A percentile compares a stretch with the other conserved stretches of the same genome.
phyloP scores from a whole-genome alignment of 2,888 invertebrate species.

The Rutpela maculata region DNA sequence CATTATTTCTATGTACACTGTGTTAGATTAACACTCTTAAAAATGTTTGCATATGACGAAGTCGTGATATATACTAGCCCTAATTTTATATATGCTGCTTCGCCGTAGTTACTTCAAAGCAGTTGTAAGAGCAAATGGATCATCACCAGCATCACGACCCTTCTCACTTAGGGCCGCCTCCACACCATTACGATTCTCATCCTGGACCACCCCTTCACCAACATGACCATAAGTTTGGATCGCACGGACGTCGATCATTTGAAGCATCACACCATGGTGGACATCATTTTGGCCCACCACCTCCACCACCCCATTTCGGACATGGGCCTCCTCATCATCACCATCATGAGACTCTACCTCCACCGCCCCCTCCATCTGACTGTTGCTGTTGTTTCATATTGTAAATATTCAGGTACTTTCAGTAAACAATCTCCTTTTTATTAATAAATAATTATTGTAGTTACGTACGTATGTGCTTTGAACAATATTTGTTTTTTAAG shows the following conservation, averaged over 20 bases:
- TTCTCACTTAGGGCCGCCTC: not conserved
- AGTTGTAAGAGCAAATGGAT: not conserved
- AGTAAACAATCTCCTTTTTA: not conserved
- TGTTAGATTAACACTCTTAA: too few species aligned
- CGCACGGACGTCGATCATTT: not conserved
- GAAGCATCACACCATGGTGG: slow-evolving; percentile 19
- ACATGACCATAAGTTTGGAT: not conserved
- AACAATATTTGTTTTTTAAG: too few species aligned
- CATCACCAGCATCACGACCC: slow-evolving; percentile 10
- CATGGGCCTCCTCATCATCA: slow-evolving; percentile 3
- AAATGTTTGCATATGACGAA: not conserved
- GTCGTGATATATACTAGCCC: not conserved
- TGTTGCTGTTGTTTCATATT: slow-evolving; percentile 18
- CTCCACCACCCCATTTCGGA: slow-evolving; percentile 3
- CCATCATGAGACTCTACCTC: not conserved
- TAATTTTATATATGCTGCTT: not conserved
- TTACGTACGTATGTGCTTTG: too few species aligned
- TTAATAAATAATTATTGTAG: too few species aligned
- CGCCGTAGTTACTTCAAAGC: not conserved
- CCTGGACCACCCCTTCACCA: not conserved
- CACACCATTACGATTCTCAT: not conserved
- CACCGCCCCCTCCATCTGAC: slow-evolving; percentile 3
- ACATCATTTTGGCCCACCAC: slow-evolving; percentile 10
- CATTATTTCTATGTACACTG: not conserved
- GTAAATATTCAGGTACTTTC: slow-evolving; percentile 3